Evolutionary conservation across 2,113 vertebrate genomes (phyloP), one percentile per base, ranked within the genome.

Genomic region (Leiothrix lutea): DNA sequence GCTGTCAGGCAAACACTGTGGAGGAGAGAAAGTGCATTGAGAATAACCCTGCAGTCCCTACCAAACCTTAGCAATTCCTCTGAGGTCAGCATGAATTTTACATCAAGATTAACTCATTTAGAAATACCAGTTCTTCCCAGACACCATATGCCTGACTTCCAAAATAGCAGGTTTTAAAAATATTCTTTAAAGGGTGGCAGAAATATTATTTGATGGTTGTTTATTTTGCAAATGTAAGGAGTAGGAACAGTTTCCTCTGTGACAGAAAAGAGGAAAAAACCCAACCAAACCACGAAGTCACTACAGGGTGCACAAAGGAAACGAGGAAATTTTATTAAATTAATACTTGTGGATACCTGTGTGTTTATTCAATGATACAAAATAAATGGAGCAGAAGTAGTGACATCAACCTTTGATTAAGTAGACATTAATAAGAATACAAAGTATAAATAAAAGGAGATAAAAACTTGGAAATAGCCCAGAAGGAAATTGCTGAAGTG

Each of bases 321-420:
- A 26, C 74, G 20, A 94, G 28, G 25, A 75, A 88, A 86, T 13
- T 86, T 73, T 84, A 80, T 66, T 91, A 48, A 96, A 94, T 80
- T 82, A 88, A 48, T 66, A 44, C 25, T 79, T 7, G 2, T 47
- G 48, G 25, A 91, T 96, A 61, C 42, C 33, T 70, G 10, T 53
- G 47, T 54, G 50, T 70, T 88, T 86, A 53, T 86, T 60, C 79
- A 92, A 42, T 70, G n/a, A 38, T 65, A 89, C 36, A 33, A 96
- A 97, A 97, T 81, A 95, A 97, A 96, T 92, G 24, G 57, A 97
- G 82, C 54, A 96, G 88, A 95, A 96, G 62, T 57, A 92, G 42
- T 5, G 2, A 83, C 56, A 96, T 95, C 92, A 96, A 92, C 73
- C 85, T 91, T 88, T 96, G 61, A 88, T 94, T 94, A 94, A 93